phyloP scores from a whole-genome alignment of 2,797 vertebrate genomes.

The Ptychobarbus kaznakovi region DNA sequence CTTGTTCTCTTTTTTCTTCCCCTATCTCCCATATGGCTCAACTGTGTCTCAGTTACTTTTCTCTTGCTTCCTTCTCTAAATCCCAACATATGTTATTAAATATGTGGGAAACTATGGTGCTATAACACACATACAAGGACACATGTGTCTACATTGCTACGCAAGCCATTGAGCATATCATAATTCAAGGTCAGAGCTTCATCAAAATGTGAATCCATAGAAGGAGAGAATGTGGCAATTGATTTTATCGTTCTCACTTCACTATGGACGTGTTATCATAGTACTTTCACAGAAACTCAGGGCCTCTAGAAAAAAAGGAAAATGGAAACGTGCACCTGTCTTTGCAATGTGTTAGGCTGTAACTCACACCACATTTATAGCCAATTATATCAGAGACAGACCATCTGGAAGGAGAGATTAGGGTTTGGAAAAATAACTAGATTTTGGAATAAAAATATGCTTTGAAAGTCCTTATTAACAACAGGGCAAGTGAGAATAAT shows the following conservation, averaged over 20 bases:
- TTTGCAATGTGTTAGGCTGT: constrained; percentile 63
- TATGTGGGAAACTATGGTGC: constrained; percentile 71
- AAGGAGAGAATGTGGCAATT: constrained; percentile 37
- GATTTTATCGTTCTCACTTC: constrained; percentile 30
- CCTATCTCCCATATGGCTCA: constrained; percentile 72
- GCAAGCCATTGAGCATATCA: constrained; percentile 37
- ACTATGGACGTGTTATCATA: constrained; percentile 61
- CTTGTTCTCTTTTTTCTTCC: constrained; percentile 32
- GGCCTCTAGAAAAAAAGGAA: constrained; percentile 35
- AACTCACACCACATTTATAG: constrained; percentile 68
- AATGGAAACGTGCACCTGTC: constrained; percentile 64
- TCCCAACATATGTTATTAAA: constrained; percentile 80
- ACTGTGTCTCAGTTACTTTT: constrained; percentile 68
- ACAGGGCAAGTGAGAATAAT: constrained; percentile 61
- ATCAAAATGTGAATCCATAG: background rate
- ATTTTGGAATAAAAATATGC: constrained; percentile 68
- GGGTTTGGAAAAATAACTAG: constrained; percentile 77
- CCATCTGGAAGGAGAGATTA: constrained; percentile 80
- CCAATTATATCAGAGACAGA: constrained; percentile 77
- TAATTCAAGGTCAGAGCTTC: constrained; percentile 53
- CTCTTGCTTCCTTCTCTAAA: constrained; percentile 74
- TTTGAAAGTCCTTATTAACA: constrained; percentile 64
- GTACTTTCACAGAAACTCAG: constrained; percentile 60
- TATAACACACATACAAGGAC: constrained; percentile 69
- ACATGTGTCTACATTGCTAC: constrained; percentile 54